These are phyloP conservation scores for Anthoptus insignis DNA, from an alignment of 2,888 invertebrate genomes.

Conservation along the genomic window DNA sequence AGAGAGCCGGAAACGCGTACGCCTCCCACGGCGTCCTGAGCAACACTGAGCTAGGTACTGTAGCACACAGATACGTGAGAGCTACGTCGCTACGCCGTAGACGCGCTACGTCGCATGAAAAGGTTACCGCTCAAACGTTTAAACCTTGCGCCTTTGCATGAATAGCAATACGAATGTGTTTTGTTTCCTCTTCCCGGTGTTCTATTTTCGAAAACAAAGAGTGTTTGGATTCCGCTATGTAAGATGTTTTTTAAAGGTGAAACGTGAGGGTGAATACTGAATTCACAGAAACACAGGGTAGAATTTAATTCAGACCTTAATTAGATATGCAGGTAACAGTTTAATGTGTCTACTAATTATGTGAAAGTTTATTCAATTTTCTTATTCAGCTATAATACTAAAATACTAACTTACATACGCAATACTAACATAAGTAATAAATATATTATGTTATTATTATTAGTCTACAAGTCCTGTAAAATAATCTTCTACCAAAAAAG, in stretches of 20 bases:
- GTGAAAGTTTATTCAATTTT: too few species aligned
- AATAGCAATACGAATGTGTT: constrained; percentile 78
- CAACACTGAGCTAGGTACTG: constrained; percentile 63
- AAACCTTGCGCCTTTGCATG: constrained; percentile 79
- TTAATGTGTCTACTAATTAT: too few species aligned
- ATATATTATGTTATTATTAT: too few species aligned
- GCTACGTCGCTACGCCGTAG: constrained; percentile 60
- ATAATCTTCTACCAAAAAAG: too few species aligned
- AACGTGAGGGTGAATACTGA: constrained; percentile 19
- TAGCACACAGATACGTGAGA: constrained; percentile 67
- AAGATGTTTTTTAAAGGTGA: constrained; percentile 31
- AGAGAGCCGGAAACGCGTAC: constrained; percentile 55
- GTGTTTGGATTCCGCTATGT: constrained; percentile 67
- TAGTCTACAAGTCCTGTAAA: too few species aligned
- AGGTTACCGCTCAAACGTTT: constrained; percentile 78
- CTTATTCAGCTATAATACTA: too few species aligned
- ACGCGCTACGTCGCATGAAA: constrained; percentile 64
- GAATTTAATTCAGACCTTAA: constrained; percentile 7
- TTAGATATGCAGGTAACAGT: constrained; percentile 14
- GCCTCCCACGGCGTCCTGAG: constrained; percentile 63
- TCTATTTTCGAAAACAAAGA: constrained; percentile 73
- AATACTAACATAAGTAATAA: too few species aligned
- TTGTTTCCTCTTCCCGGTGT: constrained; percentile 68
- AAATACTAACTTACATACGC: too few species aligned
- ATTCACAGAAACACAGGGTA: background rate